Conservation (phyloP, 1,140 invertebrate genomes). For the Myzus persicae region DNA sequence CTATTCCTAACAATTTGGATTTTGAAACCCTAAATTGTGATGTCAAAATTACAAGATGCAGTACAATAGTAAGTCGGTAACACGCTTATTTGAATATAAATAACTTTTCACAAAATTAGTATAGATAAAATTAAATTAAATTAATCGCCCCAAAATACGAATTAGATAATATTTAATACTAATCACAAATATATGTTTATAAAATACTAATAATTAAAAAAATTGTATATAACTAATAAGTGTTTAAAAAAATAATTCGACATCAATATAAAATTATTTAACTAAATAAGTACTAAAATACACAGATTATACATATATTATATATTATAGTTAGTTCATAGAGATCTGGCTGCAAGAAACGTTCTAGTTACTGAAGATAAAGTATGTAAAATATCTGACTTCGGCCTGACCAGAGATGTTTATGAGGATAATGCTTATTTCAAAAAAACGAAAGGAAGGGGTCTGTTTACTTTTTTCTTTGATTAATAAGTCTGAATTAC, state of each 20-base stretch:
- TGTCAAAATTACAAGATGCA: background rate
- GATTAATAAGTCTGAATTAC: background rate
- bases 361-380: conserved; percentile 94
- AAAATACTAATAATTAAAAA: background rate
- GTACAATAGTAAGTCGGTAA: background rate
- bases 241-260: background rate
- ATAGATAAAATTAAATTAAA: background rate
- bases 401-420: conserved; percentile 95
- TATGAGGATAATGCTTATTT: conserved; percentile 88
- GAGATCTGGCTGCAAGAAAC: conserved; percentile 96
- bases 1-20: background rate
- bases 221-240: too few species aligned
- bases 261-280: background rate
- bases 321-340: conserved; percentile 96
- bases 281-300: background rate
- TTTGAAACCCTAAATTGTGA: background rate
- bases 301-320: conserved; percentile 69
- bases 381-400: conserved; percentile 96
- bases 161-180: background rate
- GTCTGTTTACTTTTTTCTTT: conserved; percentile 63
- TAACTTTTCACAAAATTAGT: background rate
- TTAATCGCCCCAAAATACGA: background rate
- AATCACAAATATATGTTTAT: background rate
- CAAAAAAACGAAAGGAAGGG: conserved; percentile 79
- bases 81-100: background rate